A percentile compares a stretch with the other conserved stretches of the same genome.
phyloP scores from a whole-genome alignment of 2,888 invertebrate species.

The Drosophila mimetica region DNA sequence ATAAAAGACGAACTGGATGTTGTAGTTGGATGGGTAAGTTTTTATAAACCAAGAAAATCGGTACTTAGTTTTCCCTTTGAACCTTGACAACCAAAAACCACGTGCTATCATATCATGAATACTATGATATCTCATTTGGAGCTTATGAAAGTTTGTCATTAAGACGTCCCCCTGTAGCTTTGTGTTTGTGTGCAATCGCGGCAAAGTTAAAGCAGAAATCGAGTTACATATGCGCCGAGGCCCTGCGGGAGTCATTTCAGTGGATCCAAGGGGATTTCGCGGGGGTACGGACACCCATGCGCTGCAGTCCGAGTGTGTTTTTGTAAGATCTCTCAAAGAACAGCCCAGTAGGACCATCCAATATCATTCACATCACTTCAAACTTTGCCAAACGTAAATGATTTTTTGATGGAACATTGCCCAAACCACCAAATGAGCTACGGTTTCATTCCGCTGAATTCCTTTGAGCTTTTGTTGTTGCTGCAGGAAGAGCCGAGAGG shows the following conservation, averaged over 20 bases:
- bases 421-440: conserved; percentile 71
- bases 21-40: neutral
- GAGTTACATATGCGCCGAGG: conserved; percentile 55
- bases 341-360: conserved; percentile 10
- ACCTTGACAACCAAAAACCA: neutral
- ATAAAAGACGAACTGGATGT: neutral
- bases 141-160: neutral
- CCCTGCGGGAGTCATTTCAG: conserved; percentile 71
- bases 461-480: conserved; percentile 68
- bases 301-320: conserved; percentile 41
- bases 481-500: conserved; percentile 74
- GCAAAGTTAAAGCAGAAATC: conserved; percentile 76
- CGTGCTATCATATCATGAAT: neutral
- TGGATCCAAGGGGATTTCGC: conserved; percentile 15
- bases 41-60: too few species aligned
- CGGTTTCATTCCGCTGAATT: conserved; percentile 77
- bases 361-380: conserved; percentile 48
- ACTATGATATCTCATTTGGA: too few species aligned
- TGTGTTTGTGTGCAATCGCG: conserved; percentile 58
- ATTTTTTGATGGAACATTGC: conserved; percentile 46
- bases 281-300: conserved; percentile 55
- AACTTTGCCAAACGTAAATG: conserved; percentile 45
- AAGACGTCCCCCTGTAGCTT: neutral
- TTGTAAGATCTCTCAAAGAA: conserved; percentile 27
- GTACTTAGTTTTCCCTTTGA: too few species aligned